A percentile compares a stretch with the other conserved stretches of the same genome.
These are phyloP conservation scores for Chondrosia reniformis DNA, from an alignment of 37 sponge, comb jelly and placozoan species.

Conservation along the genomic window DNA sequence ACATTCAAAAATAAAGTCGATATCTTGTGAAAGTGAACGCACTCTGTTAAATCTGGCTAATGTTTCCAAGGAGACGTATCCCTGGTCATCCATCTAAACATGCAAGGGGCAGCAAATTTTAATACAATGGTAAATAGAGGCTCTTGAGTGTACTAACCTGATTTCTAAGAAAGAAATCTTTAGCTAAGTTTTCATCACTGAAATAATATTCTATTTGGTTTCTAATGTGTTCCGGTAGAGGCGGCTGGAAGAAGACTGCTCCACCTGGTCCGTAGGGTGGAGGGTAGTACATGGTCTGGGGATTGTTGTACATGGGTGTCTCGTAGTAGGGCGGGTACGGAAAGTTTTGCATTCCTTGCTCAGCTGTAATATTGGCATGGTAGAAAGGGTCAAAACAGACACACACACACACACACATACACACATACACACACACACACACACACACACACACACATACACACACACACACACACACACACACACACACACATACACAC, in stretches of 20 bases:
- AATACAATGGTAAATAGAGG: background rate
- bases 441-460: slow-evolving; percentile 16
- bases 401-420: slow-evolving; percentile 23
- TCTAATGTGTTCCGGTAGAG: slow-evolving; percentile 7
- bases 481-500: background rate
- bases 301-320: background rate
- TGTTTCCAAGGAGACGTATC: slow-evolving; percentile 79
- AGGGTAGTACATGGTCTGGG: background rate
- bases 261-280: slow-evolving; percentile 5
- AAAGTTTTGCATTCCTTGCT: too few relatives aligned
- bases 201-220: slow-evolving; percentile 91
- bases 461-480: background rate
- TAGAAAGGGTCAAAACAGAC: too few relatives aligned
- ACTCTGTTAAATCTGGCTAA: slow-evolving; percentile 91
- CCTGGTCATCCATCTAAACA: slow-evolving; percentile 92
- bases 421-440: slow-evolving; percentile 10
- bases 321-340: background rate
- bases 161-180: slow-evolving; percentile 84
- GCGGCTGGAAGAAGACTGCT: slow-evolving; percentile 20
- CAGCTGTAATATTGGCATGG: too few relatives aligned
- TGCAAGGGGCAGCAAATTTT: background rate
- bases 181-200: slow-evolving; percentile 91
- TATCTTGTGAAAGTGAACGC: slow-evolving; percentile 74
- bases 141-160: slow-evolving; percentile 55
- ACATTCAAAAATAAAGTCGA: slow-evolving; percentile 70